Evolutionary conservation across 2,797 vertebrate species (phyloP), one percentile per base, ranked within the genome.

Genomic region (Micromesistius poutassou): DNA sequence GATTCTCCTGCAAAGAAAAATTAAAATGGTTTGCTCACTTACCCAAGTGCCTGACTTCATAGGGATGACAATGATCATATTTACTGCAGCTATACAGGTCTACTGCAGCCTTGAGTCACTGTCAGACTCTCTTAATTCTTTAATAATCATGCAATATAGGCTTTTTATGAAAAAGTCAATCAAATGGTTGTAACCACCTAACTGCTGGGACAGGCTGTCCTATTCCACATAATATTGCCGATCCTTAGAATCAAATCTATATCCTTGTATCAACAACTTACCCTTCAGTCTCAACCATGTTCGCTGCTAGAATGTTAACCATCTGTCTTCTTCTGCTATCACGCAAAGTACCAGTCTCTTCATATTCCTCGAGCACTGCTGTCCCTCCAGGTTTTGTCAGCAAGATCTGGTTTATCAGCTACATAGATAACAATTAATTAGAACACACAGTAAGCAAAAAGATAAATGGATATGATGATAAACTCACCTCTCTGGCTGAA

Each of bases 351-450:
- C 73, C 73, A 13, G 25, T 50, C 5, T 46, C 73, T 16, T 74
- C 73, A 50, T 73, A 76, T 25, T 66, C 78, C 70, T 76, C 19
- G 16, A 71, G 77, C 10, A 76, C 72, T 14, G 22, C 13, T 25
- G 74, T 46, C n/a, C 71, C 77, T 30, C 36, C 74, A 25, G 80
- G 38, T 74, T 74, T 81, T 46, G 9, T 73, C 74, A 38, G 13
- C 22, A 76, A 74, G 10, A 81, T 76, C n/a, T 78, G 70, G 1
- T 78, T 75, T 76, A 81, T 78, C 73, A 81, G 46, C 76, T 81
- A 33, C 33, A 33, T 33, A 33, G 33, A 33, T 33, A 33, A 33
- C 33, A 33, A 33, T 33, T 33, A 33, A 33, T 33, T 33, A 33
- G 33, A 33, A 33, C 33, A 33, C 5, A 66, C 1, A 66, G 16